These are phyloP conservation scores for Littorina saxatilis DNA, from an alignment of 1,140 invertebrate genomes.

Conservation along the genomic window DNA sequence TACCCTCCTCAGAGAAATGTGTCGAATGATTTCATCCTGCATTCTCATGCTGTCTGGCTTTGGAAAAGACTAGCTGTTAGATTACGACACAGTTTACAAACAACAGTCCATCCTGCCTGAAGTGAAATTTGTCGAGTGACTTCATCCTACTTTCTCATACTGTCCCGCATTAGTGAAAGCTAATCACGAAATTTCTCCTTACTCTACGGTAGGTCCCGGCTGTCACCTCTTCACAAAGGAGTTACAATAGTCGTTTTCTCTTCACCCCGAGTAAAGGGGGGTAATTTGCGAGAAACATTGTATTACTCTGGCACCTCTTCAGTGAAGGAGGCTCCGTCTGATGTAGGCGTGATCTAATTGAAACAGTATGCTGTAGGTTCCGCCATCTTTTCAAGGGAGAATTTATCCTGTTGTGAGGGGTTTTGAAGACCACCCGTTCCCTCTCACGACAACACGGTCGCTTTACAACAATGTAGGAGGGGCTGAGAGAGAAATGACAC, in stretches of 20 bases:
- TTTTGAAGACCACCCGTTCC: neutral
- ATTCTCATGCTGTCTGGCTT: no score
- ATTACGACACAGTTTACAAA: no score
- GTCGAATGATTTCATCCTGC: no score
- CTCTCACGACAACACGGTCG: neutral
- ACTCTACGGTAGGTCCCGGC: constrained; percentile 7
- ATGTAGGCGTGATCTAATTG: constrained; percentile 21
- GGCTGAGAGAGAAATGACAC: neutral
- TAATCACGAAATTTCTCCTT: no score
- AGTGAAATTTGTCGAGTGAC: no score
- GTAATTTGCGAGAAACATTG: neutral
- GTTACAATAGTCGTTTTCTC: neutral
- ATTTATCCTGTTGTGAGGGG: neutral
- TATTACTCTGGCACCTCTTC: constrained; percentile 12
- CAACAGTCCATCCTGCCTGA: no score
- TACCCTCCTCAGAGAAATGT: no score
- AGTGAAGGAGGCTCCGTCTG: neutral
- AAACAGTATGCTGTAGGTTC: constrained; percentile 27
- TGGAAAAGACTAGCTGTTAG: no score
- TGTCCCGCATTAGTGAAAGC: no score
- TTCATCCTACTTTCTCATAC: no score
- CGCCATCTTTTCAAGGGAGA: no score
- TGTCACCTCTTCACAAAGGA: constrained; percentile 14
- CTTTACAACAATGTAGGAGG: neutral
- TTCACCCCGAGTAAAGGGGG: neutral